phyloP scores from a whole-genome alignment of 2,888 invertebrate species.

The Priocnemis perturbator region DNA sequence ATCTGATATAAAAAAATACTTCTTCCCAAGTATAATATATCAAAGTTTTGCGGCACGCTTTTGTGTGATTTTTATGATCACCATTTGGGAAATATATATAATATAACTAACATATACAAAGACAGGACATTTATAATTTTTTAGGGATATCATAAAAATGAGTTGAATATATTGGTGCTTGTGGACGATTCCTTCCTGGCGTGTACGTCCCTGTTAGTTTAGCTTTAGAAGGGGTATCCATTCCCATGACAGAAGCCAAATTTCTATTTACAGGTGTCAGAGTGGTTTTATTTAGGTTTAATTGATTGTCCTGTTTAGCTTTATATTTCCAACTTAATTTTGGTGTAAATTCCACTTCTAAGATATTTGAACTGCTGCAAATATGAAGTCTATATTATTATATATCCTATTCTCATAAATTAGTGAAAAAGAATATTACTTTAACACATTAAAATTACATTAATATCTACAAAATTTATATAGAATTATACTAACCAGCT shows the following conservation, averaged over 20 bases:
- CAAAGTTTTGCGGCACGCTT: too few species aligned
- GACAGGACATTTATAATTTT: slow-evolving; percentile 8
- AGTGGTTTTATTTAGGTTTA: not conserved
- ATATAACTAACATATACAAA: not conserved
- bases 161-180: slow-evolving; percentile 19
- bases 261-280: slow-evolving; percentile 17
- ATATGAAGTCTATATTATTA: not conserved
- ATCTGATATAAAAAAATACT: too few species aligned
- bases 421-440: not conserved
- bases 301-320: slow-evolving; percentile 3
- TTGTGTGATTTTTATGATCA: not conserved
- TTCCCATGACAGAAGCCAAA: not conserved
- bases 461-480: too few species aligned
- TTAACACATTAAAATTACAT: too few species aligned
- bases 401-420: not conserved
- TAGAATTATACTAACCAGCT: not conserved
- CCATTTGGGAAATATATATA: not conserved
- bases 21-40: not conserved
- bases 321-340: slow-evolving; percentile 27
- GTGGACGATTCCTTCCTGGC: not conserved
- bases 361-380: not conserved
- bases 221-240: not conserved
- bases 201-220: not conserved
- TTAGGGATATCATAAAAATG: slow-evolving; percentile 18
- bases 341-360: slow-evolving; percentile 34